These are phyloP conservation scores for Mercenaria mercenaria DNA, from an alignment of 1,140 invertebrate species.

Conservation along the genomic window DNA sequence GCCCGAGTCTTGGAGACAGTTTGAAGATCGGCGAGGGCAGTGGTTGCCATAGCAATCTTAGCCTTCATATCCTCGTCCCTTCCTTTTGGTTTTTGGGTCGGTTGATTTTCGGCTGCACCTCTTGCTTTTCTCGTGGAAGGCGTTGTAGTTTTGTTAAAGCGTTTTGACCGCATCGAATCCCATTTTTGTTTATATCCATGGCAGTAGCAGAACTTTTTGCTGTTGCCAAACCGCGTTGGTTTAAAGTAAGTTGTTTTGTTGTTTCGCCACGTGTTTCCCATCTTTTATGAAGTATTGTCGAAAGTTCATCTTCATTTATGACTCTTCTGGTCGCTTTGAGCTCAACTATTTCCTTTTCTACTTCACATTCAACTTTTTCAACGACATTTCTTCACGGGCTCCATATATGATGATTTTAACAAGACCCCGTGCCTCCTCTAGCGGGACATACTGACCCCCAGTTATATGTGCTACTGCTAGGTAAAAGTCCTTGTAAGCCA, in stretches of 20 bases:
- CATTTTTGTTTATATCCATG: not conserved
- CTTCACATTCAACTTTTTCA: constrained; percentile 12
- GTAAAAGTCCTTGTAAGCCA: constrained; percentile 76
- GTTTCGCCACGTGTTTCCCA: not conserved
- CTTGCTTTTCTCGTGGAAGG: not conserved
- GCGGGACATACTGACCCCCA: constrained; percentile 77
- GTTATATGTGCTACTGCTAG: constrained; percentile 72
- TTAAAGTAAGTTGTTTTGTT: not conserved
- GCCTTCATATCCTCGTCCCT: no score
- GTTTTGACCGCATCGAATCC: not conserved
- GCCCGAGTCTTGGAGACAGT: not conserved
- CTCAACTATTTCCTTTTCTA: not conserved
- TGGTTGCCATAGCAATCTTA: not conserved
- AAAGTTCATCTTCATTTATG: not conserved
- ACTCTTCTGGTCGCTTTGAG: not conserved
- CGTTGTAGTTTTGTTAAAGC: not conserved
- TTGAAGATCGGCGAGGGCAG: not conserved
- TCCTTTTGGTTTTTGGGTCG: no score
- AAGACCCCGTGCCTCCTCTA: constrained; percentile 56
- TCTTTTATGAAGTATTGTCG: not conserved
- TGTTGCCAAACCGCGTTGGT: not conserved
- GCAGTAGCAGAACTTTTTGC: not conserved
- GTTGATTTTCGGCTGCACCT: not conserved
- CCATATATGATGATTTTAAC: constrained; percentile 69
- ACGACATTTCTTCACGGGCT: constrained; percentile 67